Conservation (phyloP, 2,797 vertebrate genomes). For the Steatocranus sp. region DNA sequence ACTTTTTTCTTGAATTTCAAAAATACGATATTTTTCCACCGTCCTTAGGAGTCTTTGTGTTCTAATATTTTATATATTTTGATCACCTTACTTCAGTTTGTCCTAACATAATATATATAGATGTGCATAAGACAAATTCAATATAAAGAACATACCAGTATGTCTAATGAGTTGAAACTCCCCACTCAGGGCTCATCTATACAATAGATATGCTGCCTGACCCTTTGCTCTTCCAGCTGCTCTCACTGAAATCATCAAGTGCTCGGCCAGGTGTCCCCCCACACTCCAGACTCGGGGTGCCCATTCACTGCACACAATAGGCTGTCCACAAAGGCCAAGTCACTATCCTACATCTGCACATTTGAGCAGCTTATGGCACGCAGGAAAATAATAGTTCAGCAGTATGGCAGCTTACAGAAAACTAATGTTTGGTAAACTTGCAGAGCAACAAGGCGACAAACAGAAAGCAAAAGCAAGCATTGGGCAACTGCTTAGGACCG, state of each 20-base stretch:
- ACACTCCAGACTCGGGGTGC: slow-evolving; percentile 18
- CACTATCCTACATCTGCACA: slow-evolving; percentile 53
- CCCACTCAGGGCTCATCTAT: background rate
- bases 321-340: slow-evolving; percentile 28
- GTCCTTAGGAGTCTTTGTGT: background rate
- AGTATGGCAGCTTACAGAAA: background rate
- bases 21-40: rapidly evolving
- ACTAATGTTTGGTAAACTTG: background rate
- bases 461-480: background rate
- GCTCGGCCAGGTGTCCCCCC: slow-evolving; percentile 67
- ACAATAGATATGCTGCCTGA: slow-evolving; percentile 8
- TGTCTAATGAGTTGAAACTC: background rate
- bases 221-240: slow-evolving; percentile 65
- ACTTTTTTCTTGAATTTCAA: background rate
- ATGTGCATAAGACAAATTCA: background rate
- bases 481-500: background rate
- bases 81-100: background rate
- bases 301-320: slow-evolving; percentile 61
- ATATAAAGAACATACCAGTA: background rate
- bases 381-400: background rate
- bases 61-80: background rate
- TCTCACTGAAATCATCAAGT: slow-evolving; percentile 42
- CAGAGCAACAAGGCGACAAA: background rate
- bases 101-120: too few species aligned
- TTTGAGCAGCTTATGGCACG: slow-evolving; percentile 5